phyloP scores from a whole-genome alignment of 2,113 vertebrate species.

The Takifugu flavidus region DNA sequence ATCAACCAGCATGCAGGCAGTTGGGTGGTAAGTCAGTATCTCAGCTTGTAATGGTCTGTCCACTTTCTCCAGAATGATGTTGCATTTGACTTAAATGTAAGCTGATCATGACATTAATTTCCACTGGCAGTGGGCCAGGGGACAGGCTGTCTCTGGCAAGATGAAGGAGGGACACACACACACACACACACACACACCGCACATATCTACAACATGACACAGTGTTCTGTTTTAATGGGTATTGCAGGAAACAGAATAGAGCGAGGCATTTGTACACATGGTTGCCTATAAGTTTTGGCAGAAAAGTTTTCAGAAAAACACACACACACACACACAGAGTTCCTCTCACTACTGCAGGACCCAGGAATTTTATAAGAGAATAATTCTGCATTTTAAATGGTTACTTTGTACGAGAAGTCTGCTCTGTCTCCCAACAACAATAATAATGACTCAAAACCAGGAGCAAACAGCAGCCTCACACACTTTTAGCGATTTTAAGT shows the following conservation, averaged over 20 bases:
- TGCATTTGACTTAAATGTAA: conserved; percentile 60
- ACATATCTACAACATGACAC: conserved; percentile 55
- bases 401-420: too few relatives aligned
- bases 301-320: conserved; percentile 15
- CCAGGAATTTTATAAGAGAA: neutral
- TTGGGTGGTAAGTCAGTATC: conserved; percentile 9
- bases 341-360: conserved; percentile 12
- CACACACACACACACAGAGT: conserved; percentile 7
- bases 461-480: too few relatives aligned
- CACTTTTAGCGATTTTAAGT: too few relatives aligned
- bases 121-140: conserved; percentile 47
- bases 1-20: conserved; percentile 38
- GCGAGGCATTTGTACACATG: conserved; percentile 36
- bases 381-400: too few relatives aligned
- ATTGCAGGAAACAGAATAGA: conserved; percentile 53
- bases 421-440: too few relatives aligned
- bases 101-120: conserved; percentile 58
- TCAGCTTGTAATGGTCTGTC: conserved; percentile 42
- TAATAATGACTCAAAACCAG: too few relatives aligned
- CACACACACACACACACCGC: neutral
- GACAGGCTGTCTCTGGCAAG: conserved; percentile 55
- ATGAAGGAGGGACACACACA: conserved; percentile 26
- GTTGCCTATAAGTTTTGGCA: conserved; percentile 43
- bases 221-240: conserved; percentile 45
- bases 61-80: conserved; percentile 39